Conservation (phyloP, 2,888 invertebrate genomes). For the Drosophila hamatofila region DNA sequence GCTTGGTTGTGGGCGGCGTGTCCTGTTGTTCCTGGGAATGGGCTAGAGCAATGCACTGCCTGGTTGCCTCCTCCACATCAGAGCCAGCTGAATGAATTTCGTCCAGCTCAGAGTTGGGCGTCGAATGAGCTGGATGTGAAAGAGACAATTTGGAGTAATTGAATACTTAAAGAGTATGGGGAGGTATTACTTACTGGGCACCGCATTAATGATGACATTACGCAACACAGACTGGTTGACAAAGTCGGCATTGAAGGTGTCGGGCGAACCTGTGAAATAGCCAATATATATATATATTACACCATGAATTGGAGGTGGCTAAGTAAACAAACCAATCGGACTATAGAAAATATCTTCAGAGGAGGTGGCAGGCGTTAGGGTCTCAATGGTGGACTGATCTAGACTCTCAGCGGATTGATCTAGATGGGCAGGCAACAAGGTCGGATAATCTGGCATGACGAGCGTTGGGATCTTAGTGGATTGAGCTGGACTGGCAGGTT, state of each 20-base stretch:
- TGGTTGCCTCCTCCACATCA: conserved; percentile 30
- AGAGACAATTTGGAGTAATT: neutral
- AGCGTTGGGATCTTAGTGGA: conserved; percentile 4
- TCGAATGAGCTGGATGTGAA: conserved; percentile 57
- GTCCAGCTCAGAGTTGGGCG: conserved; percentile 53
- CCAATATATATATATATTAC: neutral
- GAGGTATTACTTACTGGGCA: conserved; percentile 41
- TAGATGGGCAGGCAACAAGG: conserved; percentile 5
- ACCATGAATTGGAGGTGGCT: too few relatives aligned
- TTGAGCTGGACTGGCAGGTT: conserved; percentile 1
- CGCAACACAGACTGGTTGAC: conserved; percentile 54
- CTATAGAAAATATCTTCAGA: conserved; percentile 84
- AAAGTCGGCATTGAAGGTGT: conserved; percentile 62
- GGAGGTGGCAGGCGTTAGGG: conserved; percentile 80
- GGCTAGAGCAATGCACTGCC: conserved; percentile 24
- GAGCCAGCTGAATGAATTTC: conserved; percentile 30
- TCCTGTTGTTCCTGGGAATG: conserved; percentile 17
- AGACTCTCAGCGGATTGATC: conserved; percentile 44
- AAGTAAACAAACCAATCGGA: conserved; percentile 82
- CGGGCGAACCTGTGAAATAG: conserved; percentile 72
- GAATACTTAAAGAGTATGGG: too few relatives aligned
- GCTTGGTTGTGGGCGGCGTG: conserved; percentile 24
- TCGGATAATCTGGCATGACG: neutral
- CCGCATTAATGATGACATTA: conserved; percentile 38
- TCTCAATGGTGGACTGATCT: conserved; percentile 40